Conservation (phyloP, 2,113 vertebrate genomes). For the Grammomys surdaster region DNA sequence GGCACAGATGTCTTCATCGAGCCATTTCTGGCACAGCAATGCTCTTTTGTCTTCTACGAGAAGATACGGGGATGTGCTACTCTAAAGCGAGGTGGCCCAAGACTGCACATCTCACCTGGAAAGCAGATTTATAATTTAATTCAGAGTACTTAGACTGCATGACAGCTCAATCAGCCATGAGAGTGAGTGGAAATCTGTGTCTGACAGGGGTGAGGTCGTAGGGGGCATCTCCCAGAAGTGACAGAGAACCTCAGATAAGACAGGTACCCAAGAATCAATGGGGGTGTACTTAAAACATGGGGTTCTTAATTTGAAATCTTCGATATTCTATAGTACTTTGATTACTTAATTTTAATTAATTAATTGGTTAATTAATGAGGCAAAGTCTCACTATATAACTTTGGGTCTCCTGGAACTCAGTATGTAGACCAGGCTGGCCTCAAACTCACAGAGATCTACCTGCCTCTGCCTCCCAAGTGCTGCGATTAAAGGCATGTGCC, state of each 20-base stretch:
- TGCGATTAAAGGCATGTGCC: not conserved
- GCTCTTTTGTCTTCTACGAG: conserved; percentile 36
- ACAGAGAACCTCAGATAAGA: too few relatives aligned
- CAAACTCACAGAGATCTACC: not conserved
- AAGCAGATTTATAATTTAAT: conserved; percentile 19
- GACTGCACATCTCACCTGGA: not conserved
- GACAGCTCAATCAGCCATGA: not conserved
- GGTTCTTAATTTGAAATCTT: not conserved
- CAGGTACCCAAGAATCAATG: too few relatives aligned
- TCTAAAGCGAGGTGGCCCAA: not conserved
- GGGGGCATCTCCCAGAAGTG: too few relatives aligned
- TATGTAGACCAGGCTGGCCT: not conserved
- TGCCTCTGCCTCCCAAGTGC: too few relatives aligned
- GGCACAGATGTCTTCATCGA: conserved; percentile 48
- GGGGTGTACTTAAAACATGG: too few relatives aligned
- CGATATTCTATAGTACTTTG: conserved; percentile 11
- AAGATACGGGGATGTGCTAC: not conserved
- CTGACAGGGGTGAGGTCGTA: too few relatives aligned
- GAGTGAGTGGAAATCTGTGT: too few relatives aligned
- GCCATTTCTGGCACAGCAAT: conserved; percentile 17
- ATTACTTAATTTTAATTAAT: not conserved
- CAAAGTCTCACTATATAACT: not conserved
- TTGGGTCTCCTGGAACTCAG: not conserved
- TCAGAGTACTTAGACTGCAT: not conserved
- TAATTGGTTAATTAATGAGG: not conserved